phyloP scores from a whole-genome alignment of 2,113 vertebrate species.

The Myrmophylax atrothorax region DNA sequence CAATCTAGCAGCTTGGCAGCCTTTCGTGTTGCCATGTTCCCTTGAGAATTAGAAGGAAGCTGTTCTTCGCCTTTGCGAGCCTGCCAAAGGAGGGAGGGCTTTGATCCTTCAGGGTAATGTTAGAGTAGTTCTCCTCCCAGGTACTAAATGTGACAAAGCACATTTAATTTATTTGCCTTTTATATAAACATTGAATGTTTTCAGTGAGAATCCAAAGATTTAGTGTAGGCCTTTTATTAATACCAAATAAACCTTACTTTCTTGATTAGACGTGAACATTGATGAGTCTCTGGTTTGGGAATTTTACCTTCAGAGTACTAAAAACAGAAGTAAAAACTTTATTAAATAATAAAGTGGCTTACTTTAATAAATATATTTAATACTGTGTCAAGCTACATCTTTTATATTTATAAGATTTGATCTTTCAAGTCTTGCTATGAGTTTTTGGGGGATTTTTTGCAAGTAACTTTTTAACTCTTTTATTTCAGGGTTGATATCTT shows the following conservation, averaged over 20 bases:
- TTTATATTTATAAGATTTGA: neutral
- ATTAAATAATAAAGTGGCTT: neutral
- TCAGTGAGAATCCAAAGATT: constrained; percentile 51
- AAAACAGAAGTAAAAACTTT: constrained; percentile 14
- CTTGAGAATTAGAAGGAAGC: constrained; percentile 66
- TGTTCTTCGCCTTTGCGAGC: constrained; percentile 28
- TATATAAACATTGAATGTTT: constrained; percentile 66
- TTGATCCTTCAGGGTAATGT: constrained; percentile 72
- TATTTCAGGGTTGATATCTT: constrained; percentile 93
- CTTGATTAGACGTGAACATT: constrained; percentile 34
- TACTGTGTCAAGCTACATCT: neutral
- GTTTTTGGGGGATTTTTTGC: neutral
- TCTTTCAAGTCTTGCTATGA: neutral
- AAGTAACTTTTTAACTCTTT: constrained; percentile 6
- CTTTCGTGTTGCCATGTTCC: constrained; percentile 63
- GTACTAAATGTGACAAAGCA: constrained; percentile 72
- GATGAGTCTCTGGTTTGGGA: constrained; percentile 17
- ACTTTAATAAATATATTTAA: neutral
- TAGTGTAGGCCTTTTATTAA: constrained; percentile 52
- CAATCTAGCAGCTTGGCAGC: constrained; percentile 65
- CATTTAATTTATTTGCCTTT: constrained; percentile 70
- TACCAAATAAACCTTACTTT: constrained; percentile 58
- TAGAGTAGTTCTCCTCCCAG: constrained; percentile 67
- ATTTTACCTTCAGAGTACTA: constrained; percentile 8
- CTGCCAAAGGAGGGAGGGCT: constrained; percentile 69